Conservation (phyloP, 2,888 invertebrate genomes). For the Ephialtes manifestator region DNA sequence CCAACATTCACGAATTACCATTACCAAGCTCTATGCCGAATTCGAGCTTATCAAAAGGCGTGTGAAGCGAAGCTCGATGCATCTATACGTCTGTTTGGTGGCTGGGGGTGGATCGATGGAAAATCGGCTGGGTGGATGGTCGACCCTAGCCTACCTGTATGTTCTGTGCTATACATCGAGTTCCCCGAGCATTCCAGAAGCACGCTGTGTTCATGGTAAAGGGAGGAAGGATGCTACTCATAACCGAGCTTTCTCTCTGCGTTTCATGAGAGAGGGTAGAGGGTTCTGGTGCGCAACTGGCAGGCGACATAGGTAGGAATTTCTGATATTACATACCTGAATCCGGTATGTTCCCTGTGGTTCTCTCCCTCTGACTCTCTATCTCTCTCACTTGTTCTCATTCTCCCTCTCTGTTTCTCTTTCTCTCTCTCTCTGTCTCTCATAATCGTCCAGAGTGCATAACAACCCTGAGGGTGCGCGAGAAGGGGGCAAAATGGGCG, state of each 20-base stretch:
- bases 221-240: conserved; percentile 67
- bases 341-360: conserved; percentile 77
- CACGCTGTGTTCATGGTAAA: conserved; percentile 41
- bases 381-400: conserved; percentile 3
- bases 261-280: conserved; percentile 56
- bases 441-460: conserved; percentile 22
- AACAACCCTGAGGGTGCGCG: conserved; percentile 58
- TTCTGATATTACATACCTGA: conserved; percentile 83
- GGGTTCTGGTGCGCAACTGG: conserved; percentile 35
- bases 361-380: conserved; percentile 29
- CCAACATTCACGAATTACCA: conserved; percentile 30
- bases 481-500: conserved; percentile 29
- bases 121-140: conserved; percentile 61
- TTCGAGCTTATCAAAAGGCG: conserved; percentile 22
- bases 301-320: conserved; percentile 82
- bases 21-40: conserved; percentile 10
- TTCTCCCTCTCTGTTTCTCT: conserved; percentile 23
- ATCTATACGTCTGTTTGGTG: conserved; percentile 1
- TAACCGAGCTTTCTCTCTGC: conserved; percentile 60
- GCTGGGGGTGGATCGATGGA: conserved; percentile 59
- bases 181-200: conserved; percentile 61
- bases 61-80: background rate
- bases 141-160: conserved; percentile 59
- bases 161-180: conserved; percentile 45
- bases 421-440: conserved; percentile 23